Conservation (phyloP, 2,797 vertebrate genomes). For the Takifugu ocellatus region DNA sequence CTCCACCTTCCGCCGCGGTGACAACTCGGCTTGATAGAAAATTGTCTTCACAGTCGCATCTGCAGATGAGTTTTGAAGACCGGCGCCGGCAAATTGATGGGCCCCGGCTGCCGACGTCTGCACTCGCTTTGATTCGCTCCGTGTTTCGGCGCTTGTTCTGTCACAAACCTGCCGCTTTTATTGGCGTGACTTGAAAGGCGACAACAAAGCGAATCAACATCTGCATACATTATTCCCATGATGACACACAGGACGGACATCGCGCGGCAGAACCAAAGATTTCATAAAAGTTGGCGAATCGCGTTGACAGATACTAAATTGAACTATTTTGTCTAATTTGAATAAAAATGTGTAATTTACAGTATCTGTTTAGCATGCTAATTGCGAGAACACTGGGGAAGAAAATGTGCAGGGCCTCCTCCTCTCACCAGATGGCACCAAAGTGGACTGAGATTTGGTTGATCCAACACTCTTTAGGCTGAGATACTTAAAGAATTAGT, state of each 20-base stretch:
- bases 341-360: neutral
- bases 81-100: conserved; percentile 56
- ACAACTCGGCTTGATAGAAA: conserved; percentile 39
- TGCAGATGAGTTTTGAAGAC: conserved; percentile 56
- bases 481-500: too few species aligned
- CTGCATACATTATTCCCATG: conserved; percentile 52
- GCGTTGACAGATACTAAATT: conserved; percentile 7
- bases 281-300: conserved; percentile 34
- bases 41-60: conserved; percentile 36
- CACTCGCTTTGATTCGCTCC: conserved; percentile 55
- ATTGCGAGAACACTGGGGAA: too few species aligned
- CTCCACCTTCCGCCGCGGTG: conserved; percentile 20
- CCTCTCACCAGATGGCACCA: too few species aligned
- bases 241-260: conserved; percentile 26
- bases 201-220: conserved; percentile 52
- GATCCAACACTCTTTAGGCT: too few species aligned
- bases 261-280: conserved; percentile 1
- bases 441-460: too few species aligned
- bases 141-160: conserved; percentile 63
- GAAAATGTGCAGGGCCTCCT: too few species aligned
- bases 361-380: neutral
- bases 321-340: neutral
- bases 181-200: conserved; percentile 59
- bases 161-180: conserved; percentile 55
- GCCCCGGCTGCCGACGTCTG: conserved; percentile 49